Conservation (phyloP, 2,888 invertebrate genomes). For the Drosophila pseudotakahashii region DNA sequence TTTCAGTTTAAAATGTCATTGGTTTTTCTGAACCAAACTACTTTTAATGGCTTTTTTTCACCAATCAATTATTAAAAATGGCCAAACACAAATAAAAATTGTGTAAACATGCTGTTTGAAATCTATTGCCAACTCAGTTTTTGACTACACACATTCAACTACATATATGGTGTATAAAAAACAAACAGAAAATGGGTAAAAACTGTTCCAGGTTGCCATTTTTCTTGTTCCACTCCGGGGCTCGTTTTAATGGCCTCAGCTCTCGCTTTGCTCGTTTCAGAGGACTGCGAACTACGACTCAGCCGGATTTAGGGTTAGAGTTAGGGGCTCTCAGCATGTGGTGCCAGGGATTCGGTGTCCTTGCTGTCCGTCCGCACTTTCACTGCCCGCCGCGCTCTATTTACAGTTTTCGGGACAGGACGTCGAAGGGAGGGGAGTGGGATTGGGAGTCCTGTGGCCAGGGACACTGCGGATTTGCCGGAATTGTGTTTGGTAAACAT, state of each 20-base stretch:
- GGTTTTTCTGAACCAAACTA: too few species aligned
- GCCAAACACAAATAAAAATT: not conserved
- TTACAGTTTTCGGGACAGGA: slow-evolving; percentile 66
- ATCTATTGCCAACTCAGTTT: not conserved
- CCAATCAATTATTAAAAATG: not conserved
- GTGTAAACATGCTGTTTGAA: not conserved
- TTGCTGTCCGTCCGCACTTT: slow-evolving; percentile 70
- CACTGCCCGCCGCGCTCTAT: slow-evolving; percentile 72
- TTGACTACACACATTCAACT: not conserved
- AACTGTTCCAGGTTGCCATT: slow-evolving; percentile 23
- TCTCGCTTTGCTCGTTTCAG: slow-evolving; percentile 31
- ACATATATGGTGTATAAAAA: slow-evolving; percentile 1
- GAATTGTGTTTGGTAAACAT: slow-evolving; percentile 79
- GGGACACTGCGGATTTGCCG: slow-evolving; percentile 61
- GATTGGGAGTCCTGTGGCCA: slow-evolving; percentile 19
- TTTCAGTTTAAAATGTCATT: too few species aligned
- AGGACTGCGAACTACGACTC: slow-evolving; percentile 23
- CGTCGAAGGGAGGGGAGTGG: not conserved
- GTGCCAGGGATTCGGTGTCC: slow-evolving; percentile 57
- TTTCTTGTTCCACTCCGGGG: slow-evolving; percentile 30
- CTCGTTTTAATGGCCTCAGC: slow-evolving; percentile 41
- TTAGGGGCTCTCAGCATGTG: slow-evolving; percentile 65
- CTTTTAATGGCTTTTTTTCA: not conserved
- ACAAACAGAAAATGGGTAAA: not conserved
- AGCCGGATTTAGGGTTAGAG: slow-evolving; percentile 34